Conservation (phyloP, 2,888 invertebrate species). For the Drosophila macrospina region DNA sequence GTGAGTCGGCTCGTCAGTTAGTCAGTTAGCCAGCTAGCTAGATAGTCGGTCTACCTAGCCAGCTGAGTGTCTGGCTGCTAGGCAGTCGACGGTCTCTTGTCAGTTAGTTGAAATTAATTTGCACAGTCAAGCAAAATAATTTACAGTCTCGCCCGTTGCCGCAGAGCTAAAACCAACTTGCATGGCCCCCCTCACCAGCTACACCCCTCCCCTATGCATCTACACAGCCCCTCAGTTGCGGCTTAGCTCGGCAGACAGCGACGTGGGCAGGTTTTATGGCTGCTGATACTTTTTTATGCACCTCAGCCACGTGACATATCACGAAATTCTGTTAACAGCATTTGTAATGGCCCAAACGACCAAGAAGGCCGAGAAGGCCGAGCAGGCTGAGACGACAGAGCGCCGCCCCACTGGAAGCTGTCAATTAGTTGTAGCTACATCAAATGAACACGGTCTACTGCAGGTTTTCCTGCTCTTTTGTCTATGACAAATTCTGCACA, state of each 20-base stretch:
- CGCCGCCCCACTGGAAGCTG: conserved; percentile 61
- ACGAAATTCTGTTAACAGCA: conserved; percentile 72
- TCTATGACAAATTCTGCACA: conserved; percentile 18
- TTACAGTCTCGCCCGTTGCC: conserved; percentile 55
- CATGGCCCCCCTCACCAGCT: too few species aligned
- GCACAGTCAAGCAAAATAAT: conserved; percentile 74
- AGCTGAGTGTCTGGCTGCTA: conserved; percentile 1
- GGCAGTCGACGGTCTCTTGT: conserved; percentile 48
- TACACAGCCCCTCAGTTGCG: background rate
- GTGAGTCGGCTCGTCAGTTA: background rate
- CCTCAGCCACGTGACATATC: conserved; percentile 75
- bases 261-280: conserved; percentile 68
- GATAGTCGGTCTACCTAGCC: conserved; percentile 2
- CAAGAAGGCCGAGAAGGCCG: conserved; percentile 13
- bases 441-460: conserved; percentile 43
- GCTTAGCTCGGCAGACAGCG: conserved; percentile 23
- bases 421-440: conserved; percentile 71
- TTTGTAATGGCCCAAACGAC: conserved; percentile 38
- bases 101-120: conserved; percentile 76
- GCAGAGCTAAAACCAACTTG: conserved; percentile 39
- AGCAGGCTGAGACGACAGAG: conserved; percentile 4
- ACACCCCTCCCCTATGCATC: background rate
- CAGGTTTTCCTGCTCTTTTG: background rate
- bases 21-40: background rate
- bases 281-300: conserved; percentile 39